Evolutionary conservation across 2,888 invertebrate genomes (phyloP), one percentile per base, ranked within the genome.

Genomic region (Orgyia antiqua): DNA sequence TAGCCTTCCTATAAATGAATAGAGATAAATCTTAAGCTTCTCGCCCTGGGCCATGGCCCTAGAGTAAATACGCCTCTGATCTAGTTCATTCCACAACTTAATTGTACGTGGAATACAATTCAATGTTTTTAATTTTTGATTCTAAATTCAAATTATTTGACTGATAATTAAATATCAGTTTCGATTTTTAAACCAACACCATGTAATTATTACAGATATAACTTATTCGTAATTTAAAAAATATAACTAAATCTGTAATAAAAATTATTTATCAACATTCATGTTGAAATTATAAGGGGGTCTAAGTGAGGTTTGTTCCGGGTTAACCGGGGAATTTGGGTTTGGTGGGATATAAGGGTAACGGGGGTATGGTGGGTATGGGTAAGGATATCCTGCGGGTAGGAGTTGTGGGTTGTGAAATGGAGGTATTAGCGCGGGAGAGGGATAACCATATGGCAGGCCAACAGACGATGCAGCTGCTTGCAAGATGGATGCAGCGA

Each of bases 401-500:
- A 88, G 64, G 0, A 90, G 80, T 7, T 90, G 89, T 0, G 89
- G 89, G 45, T 87, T 87, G 35, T 87, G 83, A 50, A 86, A 78
- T 32, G 75, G 88, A 57, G 87, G 91, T 68, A 67, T 90, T 45
- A 84, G 88, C 47, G 80, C 92, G 39, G 88, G 90, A 13, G 83
- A 75, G 6, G 89, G 88, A 42, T 89, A 89, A 1, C 87, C 88
- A 65, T 90, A 90, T 2, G 91, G 89, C 33, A 92, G 79, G 27
- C 90, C 89, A 6, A 91, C 91, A 6, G 91, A 89, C 2, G 91
- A 92, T 4, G 94, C 94, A 0, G 95, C 95, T 0, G 97, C 97
- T 63, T 97, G 97, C 1, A 97, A 89, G 5, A 98, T 89, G 18
- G 97, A 94, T 2, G 97, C 97, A 3, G 97, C 97, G 57, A 98